phyloP scores from a whole-genome alignment of 1,140 invertebrate genomes.

The Apis florea region DNA sequence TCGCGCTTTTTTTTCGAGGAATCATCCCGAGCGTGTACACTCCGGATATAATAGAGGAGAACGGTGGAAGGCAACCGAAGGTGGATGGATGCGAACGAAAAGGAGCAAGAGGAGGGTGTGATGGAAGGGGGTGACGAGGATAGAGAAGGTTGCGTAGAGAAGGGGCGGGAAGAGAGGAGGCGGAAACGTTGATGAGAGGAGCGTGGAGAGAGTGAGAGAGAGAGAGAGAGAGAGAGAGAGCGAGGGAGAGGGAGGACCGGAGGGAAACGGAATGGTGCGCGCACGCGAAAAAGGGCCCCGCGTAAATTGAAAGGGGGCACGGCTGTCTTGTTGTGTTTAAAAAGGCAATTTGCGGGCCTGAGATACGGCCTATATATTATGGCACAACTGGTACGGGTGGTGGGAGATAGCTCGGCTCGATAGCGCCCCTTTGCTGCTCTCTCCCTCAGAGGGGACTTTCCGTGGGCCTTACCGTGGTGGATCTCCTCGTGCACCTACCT shows the following conservation, averaged over 20 bases:
- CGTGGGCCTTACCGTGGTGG: slow-evolving; percentile 36
- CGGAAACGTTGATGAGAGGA: background rate
- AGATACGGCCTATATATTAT: slow-evolving; percentile 79
- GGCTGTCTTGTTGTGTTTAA: slow-evolving; percentile 79
- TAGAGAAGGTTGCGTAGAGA: slow-evolving; percentile 20
- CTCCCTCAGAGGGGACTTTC: slow-evolving; percentile 27
- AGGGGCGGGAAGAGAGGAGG: background rate
- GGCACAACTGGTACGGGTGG: slow-evolving; percentile 71
- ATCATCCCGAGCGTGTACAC: slow-evolving; percentile 26
- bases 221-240: background rate
- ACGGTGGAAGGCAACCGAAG: slow-evolving; percentile 16
- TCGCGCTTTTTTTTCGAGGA: slow-evolving; percentile 50
- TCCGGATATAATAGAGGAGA: slow-evolving; percentile 12
- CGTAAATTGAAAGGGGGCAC: slow-evolving; percentile 79
- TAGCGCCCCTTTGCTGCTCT: slow-evolving; percentile 66
- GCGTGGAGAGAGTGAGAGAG: background rate
- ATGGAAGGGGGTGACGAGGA: background rate
- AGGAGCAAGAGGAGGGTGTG: background rate
- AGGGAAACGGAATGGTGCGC: slow-evolving; percentile 63
- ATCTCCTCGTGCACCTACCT: background rate
- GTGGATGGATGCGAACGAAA: background rate
- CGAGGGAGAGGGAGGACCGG: background rate
- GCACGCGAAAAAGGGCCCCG: slow-evolving; percentile 74
- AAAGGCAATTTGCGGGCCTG: slow-evolving; percentile 79
- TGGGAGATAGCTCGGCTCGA: slow-evolving; percentile 78